Evolutionary conservation across 2,113 vertebrate genomes (phyloP).

Genomic region (Chionomys nivalis): DNA sequence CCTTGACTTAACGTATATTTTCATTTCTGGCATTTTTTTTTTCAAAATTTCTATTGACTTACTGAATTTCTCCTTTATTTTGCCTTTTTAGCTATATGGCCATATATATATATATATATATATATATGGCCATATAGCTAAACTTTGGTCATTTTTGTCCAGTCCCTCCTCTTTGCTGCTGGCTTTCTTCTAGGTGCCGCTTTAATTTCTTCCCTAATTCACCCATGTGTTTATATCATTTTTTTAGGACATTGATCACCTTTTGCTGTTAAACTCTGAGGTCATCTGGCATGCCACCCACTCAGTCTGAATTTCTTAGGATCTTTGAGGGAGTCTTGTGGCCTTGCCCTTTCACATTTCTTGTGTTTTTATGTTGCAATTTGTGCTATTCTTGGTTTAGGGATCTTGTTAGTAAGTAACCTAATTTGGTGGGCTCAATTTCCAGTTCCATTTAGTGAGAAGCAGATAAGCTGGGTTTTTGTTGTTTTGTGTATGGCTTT

Average conservation of each 20-base stretch:
- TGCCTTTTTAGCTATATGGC: background rate
- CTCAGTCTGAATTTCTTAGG: background rate
- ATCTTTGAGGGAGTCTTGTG: background rate
- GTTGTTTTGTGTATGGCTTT: background rate
- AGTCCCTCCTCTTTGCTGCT: background rate
- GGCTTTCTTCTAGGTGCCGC: background rate
- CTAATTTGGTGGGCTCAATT: background rate
- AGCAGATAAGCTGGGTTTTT: background rate
- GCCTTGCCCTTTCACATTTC: background rate
- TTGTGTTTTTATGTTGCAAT: background rate
- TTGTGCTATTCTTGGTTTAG: background rate
- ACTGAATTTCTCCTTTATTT: background rate
- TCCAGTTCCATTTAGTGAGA: background rate
- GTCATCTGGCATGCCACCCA: background rate
- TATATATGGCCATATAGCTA: too few relatives aligned
- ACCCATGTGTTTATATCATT: background rate
- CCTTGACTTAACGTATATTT: background rate
- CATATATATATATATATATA: too few relatives aligned
- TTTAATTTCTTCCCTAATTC: background rate
- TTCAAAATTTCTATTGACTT: background rate
- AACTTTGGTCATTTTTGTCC: background rate
- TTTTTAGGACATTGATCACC: background rate
- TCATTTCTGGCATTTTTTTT: background rate
- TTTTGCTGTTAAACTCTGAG: background rate
- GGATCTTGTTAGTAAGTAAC: background rate